Evolutionary conservation across 1,140 invertebrate genomes (phyloP).

Genomic region (Holotrichia oblita): DNA sequence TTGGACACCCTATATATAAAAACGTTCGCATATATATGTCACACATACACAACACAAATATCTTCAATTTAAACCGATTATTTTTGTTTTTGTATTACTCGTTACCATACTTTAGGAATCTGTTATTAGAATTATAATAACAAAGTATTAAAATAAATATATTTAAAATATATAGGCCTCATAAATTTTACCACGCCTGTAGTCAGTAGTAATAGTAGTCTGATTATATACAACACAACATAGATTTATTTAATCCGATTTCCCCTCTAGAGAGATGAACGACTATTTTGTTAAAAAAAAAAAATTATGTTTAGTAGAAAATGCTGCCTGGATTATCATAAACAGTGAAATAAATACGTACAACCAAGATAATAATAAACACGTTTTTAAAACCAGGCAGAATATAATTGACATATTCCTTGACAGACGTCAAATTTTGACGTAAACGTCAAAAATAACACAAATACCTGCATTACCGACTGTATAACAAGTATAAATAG

Average conservation of each 20-base stretch:
- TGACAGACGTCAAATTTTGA: too few relatives aligned
- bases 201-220: too few relatives aligned
- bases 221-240: background rate
- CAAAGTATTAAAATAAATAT: slow-evolving; percentile 28
- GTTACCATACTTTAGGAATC: slow-evolving; percentile 13
- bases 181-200: background rate
- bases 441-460: too few relatives aligned
- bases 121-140: slow-evolving; percentile 17
- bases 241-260: background rate
- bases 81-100: background rate
- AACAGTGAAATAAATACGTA: too few relatives aligned
- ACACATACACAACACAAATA: slow-evolving; percentile 25
- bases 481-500: too few relatives aligned
- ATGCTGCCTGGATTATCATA: too few relatives aligned
- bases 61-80: background rate
- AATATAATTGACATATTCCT: background rate
- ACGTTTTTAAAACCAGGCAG: background rate
- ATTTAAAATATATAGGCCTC: slow-evolving; percentile 22
- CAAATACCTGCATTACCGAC: too few relatives aligned
- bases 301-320: background rate
- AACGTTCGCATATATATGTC: slow-evolving; percentile 5
- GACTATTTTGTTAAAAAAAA: too few relatives aligned
- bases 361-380: background rate
- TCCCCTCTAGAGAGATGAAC: too few relatives aligned
- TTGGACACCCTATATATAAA: slow-evolving; percentile 2